phyloP scores from a whole-genome alignment of 2,113 vertebrate genomes.

The Polypterus senegalus region DNA sequence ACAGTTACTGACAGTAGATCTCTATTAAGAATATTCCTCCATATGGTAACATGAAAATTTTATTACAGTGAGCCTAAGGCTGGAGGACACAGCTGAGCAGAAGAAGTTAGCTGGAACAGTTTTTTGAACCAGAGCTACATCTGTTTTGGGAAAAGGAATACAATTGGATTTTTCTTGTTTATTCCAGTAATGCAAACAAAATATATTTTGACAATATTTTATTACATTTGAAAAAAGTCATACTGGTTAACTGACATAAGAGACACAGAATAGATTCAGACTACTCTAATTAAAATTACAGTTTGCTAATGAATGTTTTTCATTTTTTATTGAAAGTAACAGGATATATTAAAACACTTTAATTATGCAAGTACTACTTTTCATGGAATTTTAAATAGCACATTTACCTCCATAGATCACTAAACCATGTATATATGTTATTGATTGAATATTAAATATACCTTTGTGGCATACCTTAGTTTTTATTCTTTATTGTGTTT shows the following conservation, averaged over 20 bases:
- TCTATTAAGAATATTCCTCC: slow-evolving; percentile 93
- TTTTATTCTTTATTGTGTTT: background rate
- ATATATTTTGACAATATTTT: slow-evolving; percentile 41
- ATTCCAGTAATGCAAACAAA: slow-evolving; percentile 60
- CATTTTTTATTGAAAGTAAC: background rate
- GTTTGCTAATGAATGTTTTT: background rate
- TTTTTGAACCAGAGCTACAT: slow-evolving; percentile 71
- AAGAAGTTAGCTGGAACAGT: slow-evolving; percentile 74
- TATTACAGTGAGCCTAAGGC: slow-evolving; percentile 84
- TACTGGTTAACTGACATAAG: background rate
- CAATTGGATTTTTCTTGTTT: slow-evolving; percentile 77
- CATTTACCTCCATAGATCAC: background rate
- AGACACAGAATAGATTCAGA: background rate
- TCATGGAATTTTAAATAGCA: background rate
- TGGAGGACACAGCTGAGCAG: slow-evolving; percentile 81
- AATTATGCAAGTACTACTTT: background rate
- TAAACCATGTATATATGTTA: background rate
- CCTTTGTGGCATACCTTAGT: too few relatives aligned
- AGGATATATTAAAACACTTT: background rate
- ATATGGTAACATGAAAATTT: slow-evolving; percentile 98
- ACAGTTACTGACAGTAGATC: slow-evolving; percentile 87
- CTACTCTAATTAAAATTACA: background rate
- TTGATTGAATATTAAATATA: too few relatives aligned
- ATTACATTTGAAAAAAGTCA: slow-evolving; percentile 21
- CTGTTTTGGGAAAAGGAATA: slow-evolving; percentile 70